These are phyloP conservation scores for Arnoldichthys spilopterus DNA, from an alignment of 2,797 vertebrate species.

Conservation along the genomic window DNA sequence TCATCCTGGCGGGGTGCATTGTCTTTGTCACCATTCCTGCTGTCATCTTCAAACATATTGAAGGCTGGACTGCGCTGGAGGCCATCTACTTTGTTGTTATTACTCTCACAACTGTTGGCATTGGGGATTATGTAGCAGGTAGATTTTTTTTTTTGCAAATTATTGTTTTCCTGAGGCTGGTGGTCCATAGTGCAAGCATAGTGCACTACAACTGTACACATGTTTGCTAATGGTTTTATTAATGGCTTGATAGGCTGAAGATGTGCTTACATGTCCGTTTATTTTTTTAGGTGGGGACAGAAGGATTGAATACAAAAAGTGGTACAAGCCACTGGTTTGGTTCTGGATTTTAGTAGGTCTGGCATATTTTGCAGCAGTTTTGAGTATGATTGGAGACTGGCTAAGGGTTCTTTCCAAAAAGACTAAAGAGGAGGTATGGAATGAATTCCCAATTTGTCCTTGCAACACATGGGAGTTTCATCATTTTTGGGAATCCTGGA, in stretches of 20 bases:
- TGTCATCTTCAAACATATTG: constrained; percentile 93
- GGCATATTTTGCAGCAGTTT: constrained; percentile 96
- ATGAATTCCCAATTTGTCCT: background rate
- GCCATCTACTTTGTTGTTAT: constrained; percentile 98
- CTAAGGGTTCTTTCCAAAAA: constrained; percentile 96
- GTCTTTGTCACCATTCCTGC: constrained; percentile 97
- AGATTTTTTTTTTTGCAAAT: constrained; percentile 28
- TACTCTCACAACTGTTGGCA: constrained; percentile 95
- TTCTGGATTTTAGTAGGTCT: constrained; percentile 98
- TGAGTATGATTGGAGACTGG: constrained; percentile 99
- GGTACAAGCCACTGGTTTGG: constrained; percentile 98
- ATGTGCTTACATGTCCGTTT: background rate
- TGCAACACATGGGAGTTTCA: background rate
- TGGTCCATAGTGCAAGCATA: no score
- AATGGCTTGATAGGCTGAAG: background rate
- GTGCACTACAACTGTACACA: no score
- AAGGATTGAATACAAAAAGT: constrained; percentile 87
- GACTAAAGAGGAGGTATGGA: constrained; percentile 95
- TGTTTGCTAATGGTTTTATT: no score
- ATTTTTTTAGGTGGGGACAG: constrained; percentile 85
- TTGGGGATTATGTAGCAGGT: constrained; percentile 99
- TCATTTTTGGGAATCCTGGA: background rate
- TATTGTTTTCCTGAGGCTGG: no score
- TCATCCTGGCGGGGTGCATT: constrained; percentile 94
- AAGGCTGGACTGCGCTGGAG: constrained; percentile 93